Percentiles rank a stretch among this genome's conserved stretches.
phyloP scores from a whole-genome alignment of 1,140 invertebrate species.

The Gryon sp. region DNA sequence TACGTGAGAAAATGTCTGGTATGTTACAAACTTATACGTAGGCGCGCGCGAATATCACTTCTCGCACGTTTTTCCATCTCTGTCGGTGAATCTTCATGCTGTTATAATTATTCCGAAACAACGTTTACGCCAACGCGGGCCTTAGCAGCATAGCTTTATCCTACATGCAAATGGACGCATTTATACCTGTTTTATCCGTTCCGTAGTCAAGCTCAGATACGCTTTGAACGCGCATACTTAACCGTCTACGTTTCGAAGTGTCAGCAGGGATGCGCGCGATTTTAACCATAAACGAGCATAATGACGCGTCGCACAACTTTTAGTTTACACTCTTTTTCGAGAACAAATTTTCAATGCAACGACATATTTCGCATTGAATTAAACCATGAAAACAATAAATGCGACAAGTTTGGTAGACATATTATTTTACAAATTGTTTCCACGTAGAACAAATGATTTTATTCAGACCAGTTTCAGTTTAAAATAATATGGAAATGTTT shows the following conservation, averaged over 20 bases:
- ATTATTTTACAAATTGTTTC: too few relatives aligned
- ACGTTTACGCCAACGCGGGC: slow-evolving; percentile 53
- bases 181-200: slow-evolving; percentile 54
- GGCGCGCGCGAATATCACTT: slow-evolving; percentile 52
- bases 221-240: slow-evolving; percentile 22
- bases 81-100: slow-evolving; percentile 44
- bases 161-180: slow-evolving; percentile 57
- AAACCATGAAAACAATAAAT: too few relatives aligned
- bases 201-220: slow-evolving; percentile 37
- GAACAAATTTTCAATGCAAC: too few relatives aligned
- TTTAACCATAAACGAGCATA: slow-evolving; percentile 55
- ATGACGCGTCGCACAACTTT: slow-evolving; percentile 46
- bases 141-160: slow-evolving; percentile 53
- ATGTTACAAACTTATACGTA: slow-evolving; percentile 48
- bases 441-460: too few relatives aligned
- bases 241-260: slow-evolving; percentile 22
- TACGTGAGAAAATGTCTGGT: slow-evolving; percentile 59
- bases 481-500: too few relatives aligned
- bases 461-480: too few relatives aligned
- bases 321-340: slow-evolving; percentile 5
- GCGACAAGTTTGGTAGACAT: too few relatives aligned
- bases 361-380: too few relatives aligned
- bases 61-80: slow-evolving; percentile 22
- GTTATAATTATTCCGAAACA: slow-evolving; percentile 64
- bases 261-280: slow-evolving; percentile 50